These are phyloP conservation scores for Dendropsophus ebraccatus DNA, from an alignment of 2,113 vertebrate genomes.

Conservation along the genomic window DNA sequence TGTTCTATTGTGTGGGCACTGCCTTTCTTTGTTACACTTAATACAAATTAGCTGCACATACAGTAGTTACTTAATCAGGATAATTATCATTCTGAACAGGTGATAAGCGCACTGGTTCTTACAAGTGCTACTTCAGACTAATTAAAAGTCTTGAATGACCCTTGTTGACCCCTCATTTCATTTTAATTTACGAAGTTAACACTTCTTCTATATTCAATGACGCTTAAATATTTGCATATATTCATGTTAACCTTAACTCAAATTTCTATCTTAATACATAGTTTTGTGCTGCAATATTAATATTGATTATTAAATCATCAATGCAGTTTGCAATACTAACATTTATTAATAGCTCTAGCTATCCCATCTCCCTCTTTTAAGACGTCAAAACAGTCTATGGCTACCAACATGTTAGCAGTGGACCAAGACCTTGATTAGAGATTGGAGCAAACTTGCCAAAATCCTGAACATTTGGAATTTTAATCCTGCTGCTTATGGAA, in stretches of 20 bases:
- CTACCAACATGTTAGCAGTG: too few relatives aligned
- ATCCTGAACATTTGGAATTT: too few relatives aligned
- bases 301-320: too few relatives aligned
- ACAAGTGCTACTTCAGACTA: constrained; percentile 47
- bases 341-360: too few relatives aligned
- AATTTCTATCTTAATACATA: too few relatives aligned
- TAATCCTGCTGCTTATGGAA: too few relatives aligned
- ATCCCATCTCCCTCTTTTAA: too few relatives aligned
- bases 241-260: not conserved
- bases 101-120: constrained; percentile 29
- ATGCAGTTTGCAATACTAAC: too few relatives aligned
- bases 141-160: constrained; percentile 47
- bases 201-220: constrained; percentile 2
- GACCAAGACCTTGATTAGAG: too few relatives aligned
- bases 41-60: constrained; percentile 27
- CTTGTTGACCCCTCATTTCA: constrained; percentile 35
- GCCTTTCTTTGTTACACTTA: not conserved
- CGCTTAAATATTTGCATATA: constrained; percentile 28
- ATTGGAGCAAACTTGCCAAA: too few relatives aligned
- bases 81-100: constrained; percentile 1
- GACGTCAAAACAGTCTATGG: too few relatives aligned
- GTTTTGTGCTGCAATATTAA: too few relatives aligned
- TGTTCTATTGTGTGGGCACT: not conserved
- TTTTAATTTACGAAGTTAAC: constrained; percentile 45
- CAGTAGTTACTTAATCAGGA: constrained; percentile 26